Conservation (phyloP, 2,113 vertebrate genomes). For the Psophia crepitans region DNA sequence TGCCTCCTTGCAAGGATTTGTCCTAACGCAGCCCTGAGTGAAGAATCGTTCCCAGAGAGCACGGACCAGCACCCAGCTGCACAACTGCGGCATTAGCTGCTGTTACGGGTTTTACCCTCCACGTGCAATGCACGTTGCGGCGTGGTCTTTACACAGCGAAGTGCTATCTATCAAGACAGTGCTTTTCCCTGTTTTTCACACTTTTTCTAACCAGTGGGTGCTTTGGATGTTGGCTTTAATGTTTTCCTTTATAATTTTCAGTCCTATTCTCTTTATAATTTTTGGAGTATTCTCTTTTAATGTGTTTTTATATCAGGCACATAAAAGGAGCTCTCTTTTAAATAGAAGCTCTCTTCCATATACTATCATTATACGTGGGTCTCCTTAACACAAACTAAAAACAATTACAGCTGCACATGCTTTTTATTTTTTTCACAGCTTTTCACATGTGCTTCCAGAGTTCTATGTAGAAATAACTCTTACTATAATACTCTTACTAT, state of each 20-base stretch:
- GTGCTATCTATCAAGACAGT: background rate
- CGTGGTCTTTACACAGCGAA: background rate
- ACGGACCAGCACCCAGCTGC: background rate
- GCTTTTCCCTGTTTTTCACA: background rate
- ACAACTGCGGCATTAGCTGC: background rate
- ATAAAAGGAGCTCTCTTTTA: background rate
- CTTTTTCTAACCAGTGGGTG: background rate
- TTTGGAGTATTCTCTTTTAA: background rate
- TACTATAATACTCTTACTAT: conserved; percentile 13
- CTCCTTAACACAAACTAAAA: background rate
- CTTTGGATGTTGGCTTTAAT: background rate
- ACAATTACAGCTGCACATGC: background rate
- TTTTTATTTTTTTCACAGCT: background rate
- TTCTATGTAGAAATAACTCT: background rate
- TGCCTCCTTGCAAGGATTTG: background rate
- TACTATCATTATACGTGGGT: background rate
- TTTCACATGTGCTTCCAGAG: background rate
- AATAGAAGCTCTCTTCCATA: background rate
- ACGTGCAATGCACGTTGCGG: fast-evolving
- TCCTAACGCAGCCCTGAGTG: background rate
- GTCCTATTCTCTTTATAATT: background rate
- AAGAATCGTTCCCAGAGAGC: background rate
- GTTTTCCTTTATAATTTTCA: background rate
- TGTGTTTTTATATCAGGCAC: background rate
- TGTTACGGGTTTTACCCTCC: background rate